Evolutionary conservation across 1,140 invertebrate species (phyloP).

Genomic region (Camponotus floridanus): DNA sequence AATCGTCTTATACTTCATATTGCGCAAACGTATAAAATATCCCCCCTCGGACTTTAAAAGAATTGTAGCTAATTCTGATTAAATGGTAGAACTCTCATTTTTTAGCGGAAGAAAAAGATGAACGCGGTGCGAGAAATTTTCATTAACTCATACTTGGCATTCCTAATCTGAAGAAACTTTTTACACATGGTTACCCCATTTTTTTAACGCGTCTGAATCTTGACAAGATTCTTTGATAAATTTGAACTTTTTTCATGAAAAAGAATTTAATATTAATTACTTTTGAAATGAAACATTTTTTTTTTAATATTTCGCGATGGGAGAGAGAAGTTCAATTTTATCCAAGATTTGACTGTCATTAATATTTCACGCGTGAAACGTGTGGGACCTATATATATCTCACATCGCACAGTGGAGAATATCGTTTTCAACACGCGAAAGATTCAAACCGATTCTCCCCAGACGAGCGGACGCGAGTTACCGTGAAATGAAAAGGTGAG

Average conservation of each 20-base stretch:
- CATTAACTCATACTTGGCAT: not conserved
- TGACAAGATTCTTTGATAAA: constrained; percentile 12
- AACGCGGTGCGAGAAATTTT: constrained; percentile 12
- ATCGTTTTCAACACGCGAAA: constrained; percentile 34
- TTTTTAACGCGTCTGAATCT: not conserved
- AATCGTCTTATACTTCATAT: constrained; percentile 34
- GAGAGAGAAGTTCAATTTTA: not conserved
- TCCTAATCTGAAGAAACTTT: not conserved
- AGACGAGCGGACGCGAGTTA: constrained; percentile 46
- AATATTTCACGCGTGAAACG: not conserved
- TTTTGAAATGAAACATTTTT: not conserved
- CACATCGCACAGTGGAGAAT: constrained; percentile 3
- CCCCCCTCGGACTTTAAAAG: not conserved
- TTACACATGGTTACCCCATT: not conserved
- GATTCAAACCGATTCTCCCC: constrained; percentile 47
- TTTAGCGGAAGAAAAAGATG: constrained; percentile 29
- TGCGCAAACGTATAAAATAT: constrained; percentile 31
- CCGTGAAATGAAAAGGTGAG: constrained; percentile 59
- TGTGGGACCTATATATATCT: constrained; percentile 29
- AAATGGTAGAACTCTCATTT: not conserved
- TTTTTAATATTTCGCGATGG: not conserved
- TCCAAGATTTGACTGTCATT: not conserved
- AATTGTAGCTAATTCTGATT: constrained; percentile 1
- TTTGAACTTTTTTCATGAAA: not conserved
- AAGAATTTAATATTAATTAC: not conserved